These are phyloP conservation scores for Tyrophagus putrescentiae DNA, from an alignment of 1,140 invertebrate species.

Conservation along the genomic window DNA sequence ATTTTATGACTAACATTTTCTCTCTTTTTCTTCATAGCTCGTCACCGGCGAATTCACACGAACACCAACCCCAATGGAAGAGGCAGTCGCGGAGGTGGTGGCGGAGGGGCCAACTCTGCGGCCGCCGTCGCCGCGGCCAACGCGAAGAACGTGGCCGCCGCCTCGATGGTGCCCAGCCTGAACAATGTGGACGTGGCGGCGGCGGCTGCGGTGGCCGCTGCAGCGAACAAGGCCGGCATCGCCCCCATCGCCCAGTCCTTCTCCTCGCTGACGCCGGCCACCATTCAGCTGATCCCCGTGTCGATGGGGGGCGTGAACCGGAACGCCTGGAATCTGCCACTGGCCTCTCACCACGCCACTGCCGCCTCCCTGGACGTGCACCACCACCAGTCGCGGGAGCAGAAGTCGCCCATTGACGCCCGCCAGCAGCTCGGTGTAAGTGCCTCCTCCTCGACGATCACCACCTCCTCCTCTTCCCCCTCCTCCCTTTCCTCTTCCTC, in stretches of 20 bases:
- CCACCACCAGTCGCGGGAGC: too few relatives aligned
- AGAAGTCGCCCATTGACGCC: constrained; percentile 2
- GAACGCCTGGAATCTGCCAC: too few relatives aligned
- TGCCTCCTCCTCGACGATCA: background rate
- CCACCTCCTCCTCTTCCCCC: too few relatives aligned
- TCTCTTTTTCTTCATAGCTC: constrained; percentile 14
- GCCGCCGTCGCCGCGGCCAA: background rate
- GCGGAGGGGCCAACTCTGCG: background rate
- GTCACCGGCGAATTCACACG: constrained; percentile 22
- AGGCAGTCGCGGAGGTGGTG: background rate
- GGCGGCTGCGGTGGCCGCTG: background rate
- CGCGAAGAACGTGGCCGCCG: background rate
- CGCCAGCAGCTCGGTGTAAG: constrained; percentile 7
- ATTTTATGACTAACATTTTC: background rate
- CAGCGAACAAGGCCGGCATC: background rate
- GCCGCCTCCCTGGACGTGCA: too few relatives aligned
- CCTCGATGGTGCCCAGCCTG: background rate
- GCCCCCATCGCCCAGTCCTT: constrained; percentile 4
- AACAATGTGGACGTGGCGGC: constrained; percentile 9
- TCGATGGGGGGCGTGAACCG: too few relatives aligned
- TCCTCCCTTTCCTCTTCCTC: too few relatives aligned
- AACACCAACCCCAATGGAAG: constrained; percentile 16
- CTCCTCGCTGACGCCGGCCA: background rate
- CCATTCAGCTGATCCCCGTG: constrained; percentile 23
- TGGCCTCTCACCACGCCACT: background rate